phyloP scores from a whole-genome alignment of 1,140 invertebrate species.

The Zaprionus davidi region DNA sequence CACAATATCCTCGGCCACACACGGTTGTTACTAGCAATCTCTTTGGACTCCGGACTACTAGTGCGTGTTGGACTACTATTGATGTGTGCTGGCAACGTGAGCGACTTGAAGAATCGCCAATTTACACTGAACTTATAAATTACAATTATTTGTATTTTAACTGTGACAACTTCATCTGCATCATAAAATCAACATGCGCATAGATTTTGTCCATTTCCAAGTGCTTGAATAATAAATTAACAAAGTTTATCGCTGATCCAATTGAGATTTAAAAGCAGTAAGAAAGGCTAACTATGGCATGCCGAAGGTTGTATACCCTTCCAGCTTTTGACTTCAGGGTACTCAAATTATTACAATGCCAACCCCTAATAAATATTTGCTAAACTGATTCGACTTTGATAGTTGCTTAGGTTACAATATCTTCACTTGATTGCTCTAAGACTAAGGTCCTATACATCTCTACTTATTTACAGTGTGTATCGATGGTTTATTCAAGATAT shows the following conservation, averaged over 20 bases:
- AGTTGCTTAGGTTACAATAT: too few relatives aligned
- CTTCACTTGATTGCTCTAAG: too few relatives aligned
- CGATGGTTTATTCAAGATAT: too few relatives aligned
- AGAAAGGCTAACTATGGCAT: too few relatives aligned
- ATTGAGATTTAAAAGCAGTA: background rate
- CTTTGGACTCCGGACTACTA: constrained; percentile 69
- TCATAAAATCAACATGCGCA: background rate
- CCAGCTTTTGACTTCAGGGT: too few relatives aligned
- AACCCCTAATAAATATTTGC: too few relatives aligned
- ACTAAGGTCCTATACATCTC: too few relatives aligned
- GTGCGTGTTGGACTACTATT: constrained; percentile 58
- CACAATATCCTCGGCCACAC: constrained; percentile 19
- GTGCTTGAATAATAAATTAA: background rate
- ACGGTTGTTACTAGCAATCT: constrained; percentile 31
- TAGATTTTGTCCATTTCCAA: background rate
- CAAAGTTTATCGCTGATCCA: background rate
- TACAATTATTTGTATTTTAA: background rate
- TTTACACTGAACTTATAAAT: background rate
- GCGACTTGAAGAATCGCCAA: background rate
- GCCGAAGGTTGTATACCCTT: too few relatives aligned
- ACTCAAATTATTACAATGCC: too few relatives aligned
- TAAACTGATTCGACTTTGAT: too few relatives aligned
- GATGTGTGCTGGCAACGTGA: constrained; percentile 81
- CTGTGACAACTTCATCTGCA: background rate
- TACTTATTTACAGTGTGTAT: too few relatives aligned